A percentile compares a stretch with the other conserved stretches of the same genome.
Evolutionary conservation across 2,113 vertebrate genomes (phyloP).

Genomic region (Acanthochromis polyacanthus): DNA sequence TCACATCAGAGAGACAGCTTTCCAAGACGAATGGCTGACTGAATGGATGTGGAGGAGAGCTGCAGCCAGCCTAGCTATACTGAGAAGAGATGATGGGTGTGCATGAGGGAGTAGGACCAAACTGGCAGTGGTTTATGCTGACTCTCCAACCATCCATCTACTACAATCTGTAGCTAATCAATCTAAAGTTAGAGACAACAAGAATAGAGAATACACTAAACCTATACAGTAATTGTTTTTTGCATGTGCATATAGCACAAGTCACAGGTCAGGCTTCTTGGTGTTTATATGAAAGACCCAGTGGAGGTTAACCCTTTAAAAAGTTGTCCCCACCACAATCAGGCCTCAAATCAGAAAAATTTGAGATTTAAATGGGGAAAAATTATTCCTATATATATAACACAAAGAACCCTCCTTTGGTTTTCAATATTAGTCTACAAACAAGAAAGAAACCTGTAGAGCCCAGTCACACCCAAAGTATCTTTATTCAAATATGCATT

Average conservation of each 20-base stretch:
- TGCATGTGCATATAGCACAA: constrained; percentile 57
- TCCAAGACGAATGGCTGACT: constrained; percentile 83
- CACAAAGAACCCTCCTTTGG: neutral
- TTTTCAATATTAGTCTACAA: neutral
- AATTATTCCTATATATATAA: neutral
- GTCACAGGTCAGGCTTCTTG: constrained; percentile 34
- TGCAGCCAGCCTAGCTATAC: constrained; percentile 73
- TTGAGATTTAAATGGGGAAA: too few relatives aligned
- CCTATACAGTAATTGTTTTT: constrained; percentile 62
- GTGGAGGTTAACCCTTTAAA: constrained; percentile 7
- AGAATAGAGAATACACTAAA: constrained; percentile 70
- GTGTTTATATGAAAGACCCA: neutral
- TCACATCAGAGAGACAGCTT: constrained; percentile 82
- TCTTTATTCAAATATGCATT: constrained; percentile 31
- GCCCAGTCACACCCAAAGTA: neutral
- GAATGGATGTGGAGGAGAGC: constrained; percentile 80
- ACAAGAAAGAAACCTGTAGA: constrained; percentile 2
- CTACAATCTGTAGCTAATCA: constrained; percentile 86
- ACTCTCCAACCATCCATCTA: constrained; percentile 86
- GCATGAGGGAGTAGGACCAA: constrained; percentile 81
- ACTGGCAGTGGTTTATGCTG: constrained; percentile 86
- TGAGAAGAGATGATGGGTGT: constrained; percentile 81
- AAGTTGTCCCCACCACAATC: neutral
- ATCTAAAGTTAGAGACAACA: constrained; percentile 84
- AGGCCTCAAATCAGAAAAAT: neutral